Evolutionary conservation across 2,113 vertebrate species (phyloP), one percentile per base, ranked within the genome.

Genomic region (Lontra canadensis): DNA sequence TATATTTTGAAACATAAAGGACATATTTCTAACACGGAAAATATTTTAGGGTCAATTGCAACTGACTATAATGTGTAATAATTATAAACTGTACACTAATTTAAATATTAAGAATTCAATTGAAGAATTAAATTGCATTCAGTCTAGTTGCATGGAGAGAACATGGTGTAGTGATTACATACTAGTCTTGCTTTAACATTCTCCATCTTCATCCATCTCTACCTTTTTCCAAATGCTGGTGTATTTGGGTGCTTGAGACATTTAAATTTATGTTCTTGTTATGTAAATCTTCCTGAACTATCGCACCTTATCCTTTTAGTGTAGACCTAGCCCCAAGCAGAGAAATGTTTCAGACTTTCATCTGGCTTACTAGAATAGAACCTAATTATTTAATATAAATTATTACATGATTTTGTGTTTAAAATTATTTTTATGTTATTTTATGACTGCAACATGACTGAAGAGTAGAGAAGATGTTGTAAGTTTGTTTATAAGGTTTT

Each of bases 361-460:
- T 26, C 12, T 52, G 6, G 11, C n/a, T 73, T 82, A 49, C 36
- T 86, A 10, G 18, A 84, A 6, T 82, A 61, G 52, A 94, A 4
- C 3, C 15, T 47, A 61, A 59, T 93, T 93, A 93, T 78, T 96
- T 81, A 91, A n/a, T 95, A 52, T 82, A 34, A 91, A 44, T 85
- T 36, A 95, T 81, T 44, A 71, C 2, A 44, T 95, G 18, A 55
- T 82, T 97, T 83, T 89, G 25, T 26, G 36, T 57, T 69, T 87
- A 71, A 95, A 91, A 6, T 84, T 78, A 20, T 67, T 88, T 63
- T 61, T 79, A 26, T 81, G 11, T 14, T 88, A 49, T 69, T 92
- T 59, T 80, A 39, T 93, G 7, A 57, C 36, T 36, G 0, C 65
- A 89, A 44, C 39, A 36, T 83, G 10, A 84, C 13, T 84, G 67